Conservation (phyloP, 2,888 invertebrate species). For the Orthosia gracilis region DNA sequence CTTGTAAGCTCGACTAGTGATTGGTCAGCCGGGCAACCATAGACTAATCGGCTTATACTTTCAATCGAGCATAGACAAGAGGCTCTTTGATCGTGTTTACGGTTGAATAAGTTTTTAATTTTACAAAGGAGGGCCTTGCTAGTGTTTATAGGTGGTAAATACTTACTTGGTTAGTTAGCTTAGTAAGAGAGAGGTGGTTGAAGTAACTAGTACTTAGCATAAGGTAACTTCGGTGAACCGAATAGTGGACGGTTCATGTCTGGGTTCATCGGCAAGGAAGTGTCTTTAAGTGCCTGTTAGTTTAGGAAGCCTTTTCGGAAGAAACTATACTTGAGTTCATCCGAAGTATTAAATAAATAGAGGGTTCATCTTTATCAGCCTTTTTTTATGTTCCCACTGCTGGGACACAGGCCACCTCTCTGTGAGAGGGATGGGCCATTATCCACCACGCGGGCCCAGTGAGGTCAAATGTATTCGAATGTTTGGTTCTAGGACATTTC, state of each 20-base stretch:
- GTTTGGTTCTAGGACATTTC: too few species aligned
- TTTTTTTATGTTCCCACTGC: too few species aligned
- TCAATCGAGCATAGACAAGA: constrained; percentile 78
- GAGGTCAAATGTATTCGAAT: too few species aligned
- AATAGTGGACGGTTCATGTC: neutral
- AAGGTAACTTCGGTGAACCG: neutral
- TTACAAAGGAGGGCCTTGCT: constrained; percentile 73
- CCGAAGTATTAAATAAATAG: too few species aligned
- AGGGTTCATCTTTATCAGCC: too few species aligned
- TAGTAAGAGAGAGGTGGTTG: neutral
- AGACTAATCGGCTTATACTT: constrained; percentile 83
- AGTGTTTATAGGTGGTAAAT: constrained; percentile 10
- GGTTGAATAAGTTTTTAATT: constrained; percentile 75
- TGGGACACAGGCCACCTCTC: too few species aligned
- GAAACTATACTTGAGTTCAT: neutral
- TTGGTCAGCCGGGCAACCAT: constrained; percentile 81
- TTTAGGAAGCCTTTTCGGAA: neutral
- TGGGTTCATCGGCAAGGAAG: neutral
- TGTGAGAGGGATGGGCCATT: too few species aligned
- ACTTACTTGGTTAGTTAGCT: constrained; percentile 8
- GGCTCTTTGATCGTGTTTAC: constrained; percentile 82
- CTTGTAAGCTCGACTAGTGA: constrained; percentile 79
- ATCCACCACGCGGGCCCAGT: too few species aligned
- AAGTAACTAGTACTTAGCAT: constrained; percentile 15
- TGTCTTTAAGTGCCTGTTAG: too few species aligned